Conservation (phyloP, 2,113 vertebrate species). For the Clarias magur region DNA sequence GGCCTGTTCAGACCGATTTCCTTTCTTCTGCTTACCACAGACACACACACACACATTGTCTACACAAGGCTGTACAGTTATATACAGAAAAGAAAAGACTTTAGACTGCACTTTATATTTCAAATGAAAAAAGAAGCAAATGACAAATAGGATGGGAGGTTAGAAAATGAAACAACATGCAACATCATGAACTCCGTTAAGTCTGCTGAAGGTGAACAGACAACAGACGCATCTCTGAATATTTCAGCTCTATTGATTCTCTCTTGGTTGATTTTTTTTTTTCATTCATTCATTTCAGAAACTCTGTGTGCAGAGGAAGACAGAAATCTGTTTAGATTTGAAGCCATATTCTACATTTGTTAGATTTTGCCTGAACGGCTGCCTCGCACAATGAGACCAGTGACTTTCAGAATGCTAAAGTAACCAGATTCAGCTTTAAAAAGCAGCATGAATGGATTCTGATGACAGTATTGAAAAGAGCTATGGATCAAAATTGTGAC, state of each 20-base stretch:
- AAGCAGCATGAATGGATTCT: constrained; percentile 72
- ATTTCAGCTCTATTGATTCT: constrained; percentile 46
- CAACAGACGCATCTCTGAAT: constrained; percentile 41
- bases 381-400: constrained; percentile 63
- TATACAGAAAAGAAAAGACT: background rate
- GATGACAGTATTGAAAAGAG: constrained; percentile 72
- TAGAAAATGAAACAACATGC: constrained; percentile 40
- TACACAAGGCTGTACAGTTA: constrained; percentile 5
- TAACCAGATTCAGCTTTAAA: constrained; percentile 59
- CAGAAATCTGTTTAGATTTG: constrained; percentile 54
- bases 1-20: constrained; percentile 62
- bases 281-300: constrained; percentile 51
- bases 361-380: constrained; percentile 66
- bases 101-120: constrained; percentile 45
- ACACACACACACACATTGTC: constrained; percentile 29
- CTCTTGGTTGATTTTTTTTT: constrained; percentile 48
- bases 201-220: constrained; percentile 45
- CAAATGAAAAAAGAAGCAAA: constrained; percentile 27
- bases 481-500: constrained; percentile 54
- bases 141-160: constrained; percentile 25
- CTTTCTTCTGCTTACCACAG: constrained; percentile 50
- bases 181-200: constrained; percentile 46
- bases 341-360: constrained; percentile 45
- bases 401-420: constrained; percentile 75
- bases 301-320: constrained; percentile 35